Evolutionary conservation across 92 coral and sea anemone genomes (phyloP), one percentile per base, ranked within the genome.

Genomic region (Paragorgia papillata): DNA sequence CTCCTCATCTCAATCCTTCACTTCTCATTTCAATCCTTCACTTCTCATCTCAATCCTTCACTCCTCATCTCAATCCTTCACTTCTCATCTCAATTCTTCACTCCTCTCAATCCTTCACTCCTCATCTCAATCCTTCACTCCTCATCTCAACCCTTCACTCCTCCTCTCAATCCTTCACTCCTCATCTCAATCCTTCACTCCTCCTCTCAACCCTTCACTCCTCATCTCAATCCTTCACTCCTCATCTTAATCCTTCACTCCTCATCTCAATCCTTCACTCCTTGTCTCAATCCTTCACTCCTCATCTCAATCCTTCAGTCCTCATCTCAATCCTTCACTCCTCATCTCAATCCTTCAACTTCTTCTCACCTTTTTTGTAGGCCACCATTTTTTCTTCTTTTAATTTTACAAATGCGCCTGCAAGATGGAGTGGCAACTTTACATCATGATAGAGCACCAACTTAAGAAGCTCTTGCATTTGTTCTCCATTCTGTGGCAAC

Each of bases 401-500:
- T 9, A 85, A 83, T 79, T 86, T 91, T 40, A 85, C 65, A 70
- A 90, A 81, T 30, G 85, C 80, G 62, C 76, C 80, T 19, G 86
- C 87, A 13, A 86, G 17, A 65, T 88, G 85, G 53, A 75, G 82
- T 3, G 98, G 97, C 25, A 94, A 55, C 17, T 70, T 79, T 15
- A 94, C 41, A 22, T 85, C 59, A 39, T 60, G 86, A 68, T 90
- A 83, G 26, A 88, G 69, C 26, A 88, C 87, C 80, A 90, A 88
- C 29, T 84, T 55, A 80, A 91, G 9, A 97, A 94, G 88, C 14
- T 76, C 73, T n/a, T 82, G 73, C 40, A 90, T 90, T 27, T 94
- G 97, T 24, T 90, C 90, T 0, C 91, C 75, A 0, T 84, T 94
- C 35, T 82, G 88, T 18, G 98, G 98, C 7, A 94, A 57, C 62